Evolutionary conservation across 2,113 vertebrate species (phyloP), one percentile per base, ranked within the genome.

Genomic region (Sciurus niger): DNA sequence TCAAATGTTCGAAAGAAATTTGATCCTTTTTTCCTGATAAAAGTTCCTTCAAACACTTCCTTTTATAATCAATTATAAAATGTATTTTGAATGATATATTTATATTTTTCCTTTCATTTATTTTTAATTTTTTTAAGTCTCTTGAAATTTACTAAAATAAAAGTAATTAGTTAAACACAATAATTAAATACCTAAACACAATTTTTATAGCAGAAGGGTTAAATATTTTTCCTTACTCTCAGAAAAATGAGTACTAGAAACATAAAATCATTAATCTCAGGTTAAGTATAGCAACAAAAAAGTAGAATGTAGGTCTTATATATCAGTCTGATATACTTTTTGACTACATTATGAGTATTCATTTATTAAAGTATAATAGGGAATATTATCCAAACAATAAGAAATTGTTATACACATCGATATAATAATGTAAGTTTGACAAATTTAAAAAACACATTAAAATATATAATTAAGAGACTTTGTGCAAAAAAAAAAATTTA

Each of bases 91-190:
- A 78, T 24, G 58, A 90, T 6, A 68, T 48, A 60, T 40, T 37
- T 83, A 30, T 74, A 25, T 53, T 76, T 88, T 93, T 90, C 24
- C 70, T 91, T 53, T 28, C n/a, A 63, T 13, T 74, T 32, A 70
- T 37, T 55, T 18, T 89, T 87, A 94, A 94, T 74, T 65, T 88
- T 96, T 84, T 32, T 60, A 80, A 65, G 9, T n/a, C 24, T 93
- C 43, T 14, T 86, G 17, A 92, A 83, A 89, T 60, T 85, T 32
- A 85, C 28, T 37, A 92, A 94, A 86, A 93, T 90, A 87, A 55
- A 83, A 2, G 46, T 32, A 70, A 82, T 58, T 80, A 70, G 34
- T 8, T 82, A 74, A 48, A 48, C 46, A 48, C 46, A 48, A 48
- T 48, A 48, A 48, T 48, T 48, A 48, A 48, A 48, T 48, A 48